phyloP scores from a whole-genome alignment of 2,113 vertebrate genomes.

The Leuciscus idus region DNA sequence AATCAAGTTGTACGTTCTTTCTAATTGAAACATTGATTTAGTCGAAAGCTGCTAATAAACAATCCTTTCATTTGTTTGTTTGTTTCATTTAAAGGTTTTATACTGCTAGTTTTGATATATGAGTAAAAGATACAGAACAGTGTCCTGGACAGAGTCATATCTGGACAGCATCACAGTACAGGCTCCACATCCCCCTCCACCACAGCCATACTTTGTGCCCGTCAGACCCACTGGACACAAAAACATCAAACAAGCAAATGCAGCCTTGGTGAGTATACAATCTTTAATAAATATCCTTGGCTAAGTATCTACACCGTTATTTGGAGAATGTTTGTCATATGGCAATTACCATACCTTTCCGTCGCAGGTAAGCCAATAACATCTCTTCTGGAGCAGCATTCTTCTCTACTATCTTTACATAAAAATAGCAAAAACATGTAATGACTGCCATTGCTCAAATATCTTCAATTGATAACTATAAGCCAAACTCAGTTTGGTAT shows the following conservation, averaged over 20 bases:
- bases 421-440: background rate
- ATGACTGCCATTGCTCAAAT: background rate
- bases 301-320: too few species aligned
- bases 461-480: background rate
- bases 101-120: background rate
- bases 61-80: background rate
- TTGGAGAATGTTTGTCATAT: background rate
- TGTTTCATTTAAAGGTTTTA: constrained; percentile 2
- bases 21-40: background rate
- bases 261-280: too few species aligned
- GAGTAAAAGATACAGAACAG: constrained; percentile 81
- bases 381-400: constrained; percentile 74
- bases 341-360: constrained; percentile 65
- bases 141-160: constrained; percentile 72
- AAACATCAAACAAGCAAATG: background rate
- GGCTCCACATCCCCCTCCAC: constrained; percentile 81
- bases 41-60: background rate
- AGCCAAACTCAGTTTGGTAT: background rate
- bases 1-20: too few species aligned
- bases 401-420: constrained; percentile 65
- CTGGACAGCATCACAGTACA: constrained; percentile 86
- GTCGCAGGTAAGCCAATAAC: constrained; percentile 71
- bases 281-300: too few species aligned
- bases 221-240: constrained; percentile 66
- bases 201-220: constrained; percentile 84